phyloP scores from a whole-genome alignment of 2,797 vertebrate genomes.

The Fistularia commersonii region DNA sequence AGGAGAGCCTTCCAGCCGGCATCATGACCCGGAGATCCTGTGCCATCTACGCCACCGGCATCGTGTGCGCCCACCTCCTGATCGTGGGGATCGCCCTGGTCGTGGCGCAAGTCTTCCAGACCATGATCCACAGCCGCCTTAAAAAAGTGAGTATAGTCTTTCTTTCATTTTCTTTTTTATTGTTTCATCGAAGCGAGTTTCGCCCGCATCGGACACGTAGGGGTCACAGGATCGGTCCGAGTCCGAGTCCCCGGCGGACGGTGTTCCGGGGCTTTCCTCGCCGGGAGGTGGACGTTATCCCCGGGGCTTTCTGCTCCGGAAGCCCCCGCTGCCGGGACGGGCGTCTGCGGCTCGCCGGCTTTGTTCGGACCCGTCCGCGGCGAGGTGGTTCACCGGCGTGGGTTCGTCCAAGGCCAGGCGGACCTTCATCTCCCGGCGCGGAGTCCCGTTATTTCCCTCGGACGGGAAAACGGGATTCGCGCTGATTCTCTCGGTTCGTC shows the following conservation, averaged over 20 bases:
- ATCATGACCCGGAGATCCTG: slow-evolving; percentile 78
- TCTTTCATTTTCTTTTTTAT: neutral
- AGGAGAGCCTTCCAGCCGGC: slow-evolving; percentile 8
- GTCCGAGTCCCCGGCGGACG: too few relatives aligned
- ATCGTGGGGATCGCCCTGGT: slow-evolving; percentile 80
- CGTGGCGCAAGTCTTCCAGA: slow-evolving; percentile 82
- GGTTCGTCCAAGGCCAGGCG: too few relatives aligned
- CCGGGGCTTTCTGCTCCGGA: too few relatives aligned
- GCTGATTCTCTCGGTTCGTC: too few relatives aligned
- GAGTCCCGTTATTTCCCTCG: too few relatives aligned
- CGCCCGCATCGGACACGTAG: too few relatives aligned
- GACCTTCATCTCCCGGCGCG: too few relatives aligned
- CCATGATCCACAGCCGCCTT: slow-evolving; percentile 75
- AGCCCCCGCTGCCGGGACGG: too few relatives aligned
- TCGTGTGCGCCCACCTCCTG: slow-evolving; percentile 77
- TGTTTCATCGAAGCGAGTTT: too few relatives aligned
- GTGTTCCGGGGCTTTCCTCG: too few relatives aligned
- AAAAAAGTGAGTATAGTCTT: slow-evolving; percentile 70
- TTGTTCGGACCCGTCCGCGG: neutral
- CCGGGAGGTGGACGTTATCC: too few relatives aligned
- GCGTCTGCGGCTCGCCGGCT: neutral
- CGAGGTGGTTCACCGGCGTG: neutral
- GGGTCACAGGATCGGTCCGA: slow-evolving; percentile 30
- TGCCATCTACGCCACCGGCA: slow-evolving; percentile 80
- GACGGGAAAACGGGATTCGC: too few relatives aligned